A percentile compares a stretch with the other conserved stretches of the same genome.
These are phyloP conservation scores for Adelges cooleyi DNA, from an alignment of 1,140 invertebrate genomes.

Conservation along the genomic window DNA sequence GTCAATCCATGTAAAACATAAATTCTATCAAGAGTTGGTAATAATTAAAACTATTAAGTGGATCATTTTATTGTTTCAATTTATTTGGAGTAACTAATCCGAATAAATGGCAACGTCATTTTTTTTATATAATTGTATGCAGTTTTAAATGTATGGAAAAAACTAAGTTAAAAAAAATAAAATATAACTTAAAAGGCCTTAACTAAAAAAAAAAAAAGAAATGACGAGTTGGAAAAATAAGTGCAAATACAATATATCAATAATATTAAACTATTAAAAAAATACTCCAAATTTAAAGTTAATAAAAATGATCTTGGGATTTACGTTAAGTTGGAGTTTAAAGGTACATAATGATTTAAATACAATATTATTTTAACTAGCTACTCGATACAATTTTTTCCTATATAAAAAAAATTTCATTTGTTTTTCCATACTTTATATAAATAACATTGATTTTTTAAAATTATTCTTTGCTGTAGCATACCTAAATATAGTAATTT, in stretches of 20 bases:
- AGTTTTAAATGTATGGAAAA: background rate
- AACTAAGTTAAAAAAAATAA: slow-evolving; percentile 14
- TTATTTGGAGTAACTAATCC: slow-evolving; percentile 11
- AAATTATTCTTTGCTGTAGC: slow-evolving; percentile 17
- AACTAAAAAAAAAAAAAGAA: background rate
- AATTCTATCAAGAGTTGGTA: too few species aligned
- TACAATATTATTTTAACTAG: slow-evolving; percentile 22
- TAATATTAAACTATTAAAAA: slow-evolving; percentile 24
- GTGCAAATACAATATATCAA: slow-evolving; percentile 19
- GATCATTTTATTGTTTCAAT: background rate
- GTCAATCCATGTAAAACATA: too few species aligned
- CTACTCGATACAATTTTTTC: slow-evolving; percentile 13
- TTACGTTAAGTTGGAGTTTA: slow-evolving; percentile 3
- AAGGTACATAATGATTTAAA: slow-evolving; percentile 19
- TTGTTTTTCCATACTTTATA: background rate
- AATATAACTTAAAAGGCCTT: slow-evolving; percentile 1
- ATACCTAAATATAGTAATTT: slow-evolving; percentile 5
- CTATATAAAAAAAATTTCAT: slow-evolving; percentile 4
- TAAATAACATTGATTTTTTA: slow-evolving; percentile 7
- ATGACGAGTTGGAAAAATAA: background rate
- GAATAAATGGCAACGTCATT: slow-evolving; percentile 1
- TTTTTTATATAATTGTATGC: background rate
- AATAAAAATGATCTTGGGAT: slow-evolving; percentile 15
- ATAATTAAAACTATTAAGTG: too few species aligned
- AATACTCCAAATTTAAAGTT: slow-evolving; percentile 9